Conservation (phyloP, 92 coral and sea anemone species). For the Nematostella vectensis region DNA sequence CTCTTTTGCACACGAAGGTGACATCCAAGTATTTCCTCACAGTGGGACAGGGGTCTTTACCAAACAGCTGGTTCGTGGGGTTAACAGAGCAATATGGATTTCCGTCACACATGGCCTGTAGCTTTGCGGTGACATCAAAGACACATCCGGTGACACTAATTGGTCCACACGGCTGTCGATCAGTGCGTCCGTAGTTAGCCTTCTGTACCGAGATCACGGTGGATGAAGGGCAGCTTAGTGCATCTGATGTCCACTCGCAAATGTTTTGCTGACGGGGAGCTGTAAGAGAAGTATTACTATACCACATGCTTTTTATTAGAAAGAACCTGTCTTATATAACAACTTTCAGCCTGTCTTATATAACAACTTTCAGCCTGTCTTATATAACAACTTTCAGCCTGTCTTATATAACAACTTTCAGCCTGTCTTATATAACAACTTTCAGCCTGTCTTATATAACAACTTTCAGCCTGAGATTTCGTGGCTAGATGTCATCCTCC, state of each 20-base stretch:
- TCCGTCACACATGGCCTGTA: constrained; percentile 49
- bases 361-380: too few relatives aligned
- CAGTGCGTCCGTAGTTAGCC: constrained; percentile 71
- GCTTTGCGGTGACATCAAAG: constrained; percentile 37
- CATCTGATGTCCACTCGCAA: constrained; percentile 55
- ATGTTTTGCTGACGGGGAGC: constrained; percentile 54
- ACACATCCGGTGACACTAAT: constrained; percentile 47
- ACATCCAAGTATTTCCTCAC: constrained; percentile 75
- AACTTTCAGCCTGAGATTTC: too few relatives aligned
- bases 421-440: too few relatives aligned
- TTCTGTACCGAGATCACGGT: constrained; percentile 46
- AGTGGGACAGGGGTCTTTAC: constrained; percentile 49
- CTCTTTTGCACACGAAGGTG: constrained; percentile 48
- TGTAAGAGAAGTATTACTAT: constrained; percentile 5
- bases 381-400: too few relatives aligned
- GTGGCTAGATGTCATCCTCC: too few relatives aligned
- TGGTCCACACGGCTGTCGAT: constrained; percentile 29
- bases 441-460: too few relatives aligned
- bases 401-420: too few relatives aligned
- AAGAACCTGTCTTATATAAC: too few relatives aligned
- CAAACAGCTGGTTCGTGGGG: constrained; percentile 41
- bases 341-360: too few relatives aligned
- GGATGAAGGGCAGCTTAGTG: constrained; percentile 64
- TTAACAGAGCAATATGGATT: constrained; percentile 36
- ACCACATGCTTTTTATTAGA: too few relatives aligned